These are phyloP conservation scores for Hesperophylax magnus DNA, from an alignment of 1,140 invertebrate species.

Conservation along the genomic window DNA sequence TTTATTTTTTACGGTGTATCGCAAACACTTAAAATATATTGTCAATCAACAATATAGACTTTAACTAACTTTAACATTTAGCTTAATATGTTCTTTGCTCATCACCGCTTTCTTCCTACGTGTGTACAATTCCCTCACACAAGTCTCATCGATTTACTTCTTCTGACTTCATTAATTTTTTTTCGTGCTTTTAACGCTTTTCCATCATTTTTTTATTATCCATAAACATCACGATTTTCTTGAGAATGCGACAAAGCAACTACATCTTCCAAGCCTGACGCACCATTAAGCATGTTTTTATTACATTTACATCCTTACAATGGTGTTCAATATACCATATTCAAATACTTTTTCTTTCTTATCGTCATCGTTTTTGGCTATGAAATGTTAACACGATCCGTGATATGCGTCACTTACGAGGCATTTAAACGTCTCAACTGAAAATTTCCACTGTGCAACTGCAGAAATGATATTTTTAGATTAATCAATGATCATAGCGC, in stretches of 20 bases:
- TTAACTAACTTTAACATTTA: no score
- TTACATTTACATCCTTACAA: neutral
- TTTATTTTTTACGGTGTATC: no score
- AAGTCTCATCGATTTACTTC: neutral
- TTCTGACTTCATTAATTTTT: no score
- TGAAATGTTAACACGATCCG: neutral
- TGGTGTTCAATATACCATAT: neutral
- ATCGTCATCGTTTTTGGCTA: no score
- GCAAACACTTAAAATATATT: no score
- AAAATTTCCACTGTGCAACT: neutral
- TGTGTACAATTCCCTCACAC: neutral
- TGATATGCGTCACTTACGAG: constrained; percentile 17
- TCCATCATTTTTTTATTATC: neutral
- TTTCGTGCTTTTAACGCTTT: constrained; percentile 16
- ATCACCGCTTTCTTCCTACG: no score
- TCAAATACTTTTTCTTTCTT: no score
- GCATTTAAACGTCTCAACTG: neutral
- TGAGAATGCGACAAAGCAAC: constrained; percentile 13
- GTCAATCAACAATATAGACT: no score
- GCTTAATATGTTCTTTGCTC: no score
- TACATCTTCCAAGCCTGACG: constrained; percentile 15
- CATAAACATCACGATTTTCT: neutral
- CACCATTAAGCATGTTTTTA: constrained; percentile 19
- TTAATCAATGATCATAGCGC: neutral
- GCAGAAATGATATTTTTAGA: constrained; percentile 5